phyloP scores from a whole-genome alignment of 2,888 invertebrate genomes.

The Orgyia antiqua region DNA sequence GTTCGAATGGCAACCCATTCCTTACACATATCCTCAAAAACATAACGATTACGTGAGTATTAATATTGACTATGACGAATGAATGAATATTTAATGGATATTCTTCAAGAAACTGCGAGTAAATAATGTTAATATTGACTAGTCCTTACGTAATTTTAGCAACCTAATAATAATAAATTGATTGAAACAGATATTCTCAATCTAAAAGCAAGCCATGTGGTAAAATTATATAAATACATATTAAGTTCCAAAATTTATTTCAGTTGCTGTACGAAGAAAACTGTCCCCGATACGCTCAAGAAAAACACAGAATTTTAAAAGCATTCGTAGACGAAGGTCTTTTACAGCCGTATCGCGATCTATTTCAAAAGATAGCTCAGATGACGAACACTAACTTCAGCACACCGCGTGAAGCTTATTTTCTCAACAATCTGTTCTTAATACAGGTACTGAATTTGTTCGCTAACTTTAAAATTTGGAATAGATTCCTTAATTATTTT shows the following conservation, averaged over 20 bases:
- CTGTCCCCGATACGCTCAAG: conserved; percentile 64
- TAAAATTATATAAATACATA: too few species aligned
- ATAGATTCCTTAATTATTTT: too few species aligned
- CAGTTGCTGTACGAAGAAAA: conserved; percentile 69
- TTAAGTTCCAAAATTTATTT: too few species aligned
- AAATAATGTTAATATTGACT: too few species aligned
- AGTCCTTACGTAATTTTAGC: too few species aligned
- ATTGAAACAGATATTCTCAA: too few species aligned
- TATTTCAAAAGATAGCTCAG: conserved; percentile 64
- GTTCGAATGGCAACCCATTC: conserved; percentile 81
- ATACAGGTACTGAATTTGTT: conserved; percentile 53
- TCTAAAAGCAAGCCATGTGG: too few species aligned
- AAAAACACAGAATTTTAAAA: conserved; percentile 59
- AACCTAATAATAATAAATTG: too few species aligned
- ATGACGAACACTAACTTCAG: conserved; percentile 71
- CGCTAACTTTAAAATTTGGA: too few species aligned
- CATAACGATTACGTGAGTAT: conserved; percentile 59
- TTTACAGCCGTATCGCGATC: conserved; percentile 57
- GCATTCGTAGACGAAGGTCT: conserved; percentile 62
- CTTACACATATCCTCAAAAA: conserved; percentile 64
- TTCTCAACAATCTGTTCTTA: conserved; percentile 64
- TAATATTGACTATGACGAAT: too few species aligned
- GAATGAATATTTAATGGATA: not conserved
- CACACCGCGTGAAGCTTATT: conserved; percentile 65
- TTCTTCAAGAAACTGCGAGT: too few species aligned